Percentiles rank a stretch among this genome's conserved stretches.
These are phyloP conservation scores for Sminthopsis crassicaudata DNA, from an alignment of 2,113 vertebrate genomes.

Conservation along the genomic window DNA sequence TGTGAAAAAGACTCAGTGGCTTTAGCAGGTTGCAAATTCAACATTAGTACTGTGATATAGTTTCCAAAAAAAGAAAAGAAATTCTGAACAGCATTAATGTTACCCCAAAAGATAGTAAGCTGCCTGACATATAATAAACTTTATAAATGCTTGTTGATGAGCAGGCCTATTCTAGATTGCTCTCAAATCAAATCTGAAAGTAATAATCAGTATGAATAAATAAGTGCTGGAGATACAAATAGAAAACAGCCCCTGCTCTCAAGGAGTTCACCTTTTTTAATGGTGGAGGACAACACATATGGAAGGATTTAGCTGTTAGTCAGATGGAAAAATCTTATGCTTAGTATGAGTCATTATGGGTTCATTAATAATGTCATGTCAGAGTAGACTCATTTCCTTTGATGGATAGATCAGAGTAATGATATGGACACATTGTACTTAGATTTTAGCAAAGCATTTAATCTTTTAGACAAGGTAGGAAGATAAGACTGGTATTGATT, in stretches of 20 bases:
- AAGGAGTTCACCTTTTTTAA: background rate
- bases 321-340: background rate
- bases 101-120: background rate
- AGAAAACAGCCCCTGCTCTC: background rate
- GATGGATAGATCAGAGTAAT: background rate
- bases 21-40: conserved; percentile 32
- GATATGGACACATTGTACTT: background rate
- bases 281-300: background rate
- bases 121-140: background rate
- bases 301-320: background rate
- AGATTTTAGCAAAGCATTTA: background rate
- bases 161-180: background rate
- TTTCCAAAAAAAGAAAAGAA: background rate
- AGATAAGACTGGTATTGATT: background rate
- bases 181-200: background rate
- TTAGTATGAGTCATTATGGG: background rate
- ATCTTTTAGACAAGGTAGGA: background rate
- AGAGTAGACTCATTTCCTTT: background rate
- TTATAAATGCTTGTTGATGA: background rate
- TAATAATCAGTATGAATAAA: background rate
- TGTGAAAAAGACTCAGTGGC: background rate
- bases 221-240: background rate
- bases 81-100: conserved; percentile 10
- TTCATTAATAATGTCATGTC: background rate
- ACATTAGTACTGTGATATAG: conserved; percentile 2